A percentile compares a stretch with the other conserved stretches of the same genome.
These are phyloP conservation scores for Maniola hyperantus DNA, from an alignment of 2,888 invertebrate genomes.

Conservation along the genomic window DNA sequence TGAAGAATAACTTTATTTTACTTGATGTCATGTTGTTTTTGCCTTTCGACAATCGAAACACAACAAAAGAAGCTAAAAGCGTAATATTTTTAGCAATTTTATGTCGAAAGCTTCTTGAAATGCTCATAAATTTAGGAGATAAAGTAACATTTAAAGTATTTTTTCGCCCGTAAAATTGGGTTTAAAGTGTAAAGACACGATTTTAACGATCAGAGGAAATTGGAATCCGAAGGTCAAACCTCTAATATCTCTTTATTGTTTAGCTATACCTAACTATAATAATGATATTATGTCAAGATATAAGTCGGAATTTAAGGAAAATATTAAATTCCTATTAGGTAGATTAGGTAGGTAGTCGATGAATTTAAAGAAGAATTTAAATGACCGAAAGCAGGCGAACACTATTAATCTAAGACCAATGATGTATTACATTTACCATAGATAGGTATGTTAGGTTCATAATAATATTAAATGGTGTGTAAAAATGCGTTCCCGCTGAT, in stretches of 20 bases:
- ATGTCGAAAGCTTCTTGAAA: constrained; percentile 25
- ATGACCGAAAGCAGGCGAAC: too few relatives aligned
- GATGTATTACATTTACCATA: too few relatives aligned
- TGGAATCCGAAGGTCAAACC: constrained; percentile 21
- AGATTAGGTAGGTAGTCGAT: too few relatives aligned
- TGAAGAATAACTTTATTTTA: too few relatives aligned
- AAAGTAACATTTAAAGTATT: constrained; percentile 23
- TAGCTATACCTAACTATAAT: too few relatives aligned
- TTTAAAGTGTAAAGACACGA: constrained; percentile 17
- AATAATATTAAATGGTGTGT: too few relatives aligned
- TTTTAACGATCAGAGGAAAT: constrained; percentile 24
- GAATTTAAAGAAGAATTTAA: too few relatives aligned
- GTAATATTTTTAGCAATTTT: constrained; percentile 29
- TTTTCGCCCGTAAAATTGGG: constrained; percentile 26
- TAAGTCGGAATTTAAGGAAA: too few relatives aligned
- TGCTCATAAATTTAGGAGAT: constrained; percentile 29
- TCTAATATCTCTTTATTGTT: constrained; percentile 26
- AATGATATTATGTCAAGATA: background rate
- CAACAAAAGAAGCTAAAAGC: constrained; percentile 18
- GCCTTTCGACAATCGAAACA: background rate
- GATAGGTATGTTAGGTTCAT: too few relatives aligned
- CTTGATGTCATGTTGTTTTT: background rate
- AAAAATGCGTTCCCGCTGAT: too few relatives aligned
- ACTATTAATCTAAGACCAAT: too few relatives aligned
- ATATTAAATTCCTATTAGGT: too few relatives aligned